Evolutionary conservation across 2,888 invertebrate genomes (phyloP), one percentile per base, ranked within the genome.

Genomic region (Sclerodermus sp.): DNA sequence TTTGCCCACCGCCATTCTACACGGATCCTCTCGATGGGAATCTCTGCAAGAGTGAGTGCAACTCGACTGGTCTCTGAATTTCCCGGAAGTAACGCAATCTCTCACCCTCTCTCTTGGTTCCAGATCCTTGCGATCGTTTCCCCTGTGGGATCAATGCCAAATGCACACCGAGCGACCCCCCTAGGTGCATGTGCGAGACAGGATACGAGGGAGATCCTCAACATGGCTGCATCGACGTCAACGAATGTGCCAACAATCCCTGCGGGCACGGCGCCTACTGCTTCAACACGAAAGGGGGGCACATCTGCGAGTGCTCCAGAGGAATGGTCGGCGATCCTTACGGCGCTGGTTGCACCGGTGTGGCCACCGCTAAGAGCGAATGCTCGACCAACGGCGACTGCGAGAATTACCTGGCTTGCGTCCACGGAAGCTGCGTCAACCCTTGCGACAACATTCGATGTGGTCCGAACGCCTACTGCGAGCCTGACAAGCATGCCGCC

Each of bases 1-100:
- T 93, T 14, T 95, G 95, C 71, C 91, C 92, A 23, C 93, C 93
- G 14, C 95, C 95, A 1, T 95, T 88, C 79, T 93, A 91, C 76
- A 84, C 89, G 29, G 94, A 95, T 73, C 85, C 88, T 9, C 82
- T 84, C 15, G 91, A 93, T 70, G 87, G 87, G 31, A 91, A 91
- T 73, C 88, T 89, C 73, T 95, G 95, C 74, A 93, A 93, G 80
- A 94, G 90, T 81, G 68, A 73, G 10, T 36, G 6, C 14, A 6
- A 38, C 30, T 15, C 6, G n/a, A 12, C 45, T 50, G n/a, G n/a
- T n/a, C n/a, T n/a, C n/a, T n/a, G n/a, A n/a, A n/a, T n/a, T n/a
- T n/a, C n/a, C n/a, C n/a, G n/a, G n/a, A n/a, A n/a, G n/a, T n/a
- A n/a, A n/a, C n/a, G n/a, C n/a, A n/a, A n/a, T n/a, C n/a, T n/a